These are phyloP conservation scores for Pseudochirops corinnae DNA, from an alignment of 2,797 vertebrate species.

Conservation along the genomic window DNA sequence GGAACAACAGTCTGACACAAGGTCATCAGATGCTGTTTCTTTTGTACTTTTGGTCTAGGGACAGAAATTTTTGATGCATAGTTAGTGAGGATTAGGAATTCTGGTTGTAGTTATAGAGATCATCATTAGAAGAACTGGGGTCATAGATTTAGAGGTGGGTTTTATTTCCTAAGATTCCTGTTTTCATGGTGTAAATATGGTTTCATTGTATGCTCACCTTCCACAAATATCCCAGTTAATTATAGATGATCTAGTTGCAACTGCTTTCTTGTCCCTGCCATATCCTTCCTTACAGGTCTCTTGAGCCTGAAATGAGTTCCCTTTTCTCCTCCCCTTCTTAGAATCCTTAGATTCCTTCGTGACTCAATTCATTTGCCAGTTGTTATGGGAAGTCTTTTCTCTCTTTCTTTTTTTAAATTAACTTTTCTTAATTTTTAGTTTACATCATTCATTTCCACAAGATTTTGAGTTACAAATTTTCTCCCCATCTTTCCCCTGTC, in stretches of 20 bases:
- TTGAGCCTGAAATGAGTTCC: neutral
- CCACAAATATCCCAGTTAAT: neutral
- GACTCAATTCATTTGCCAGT: neutral
- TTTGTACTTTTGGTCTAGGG: neutral
- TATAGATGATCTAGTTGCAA: neutral
- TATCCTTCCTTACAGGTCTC: neutral
- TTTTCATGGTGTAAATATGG: neutral
- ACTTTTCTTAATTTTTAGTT: too few relatives aligned
- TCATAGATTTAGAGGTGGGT: neutral
- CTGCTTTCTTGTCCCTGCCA: neutral
- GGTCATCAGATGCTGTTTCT: neutral
- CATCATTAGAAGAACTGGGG: neutral
- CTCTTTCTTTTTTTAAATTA: too few relatives aligned
- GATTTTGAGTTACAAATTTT: too few relatives aligned
- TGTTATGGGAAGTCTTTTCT: neutral
- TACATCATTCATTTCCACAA: too few relatives aligned
- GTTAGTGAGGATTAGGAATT: neutral
- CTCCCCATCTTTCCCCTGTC: too few relatives aligned
- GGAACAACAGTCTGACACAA: neutral
- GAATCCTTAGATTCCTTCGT: neutral
- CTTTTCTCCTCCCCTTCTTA: neutral
- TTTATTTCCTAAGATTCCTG: neutral
- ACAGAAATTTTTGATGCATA: neutral
- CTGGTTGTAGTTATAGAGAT: neutral
- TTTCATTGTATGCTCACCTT: neutral